Evolutionary conservation across 2,113 vertebrate species (phyloP).

Genomic region (Zapornia atra): DNA sequence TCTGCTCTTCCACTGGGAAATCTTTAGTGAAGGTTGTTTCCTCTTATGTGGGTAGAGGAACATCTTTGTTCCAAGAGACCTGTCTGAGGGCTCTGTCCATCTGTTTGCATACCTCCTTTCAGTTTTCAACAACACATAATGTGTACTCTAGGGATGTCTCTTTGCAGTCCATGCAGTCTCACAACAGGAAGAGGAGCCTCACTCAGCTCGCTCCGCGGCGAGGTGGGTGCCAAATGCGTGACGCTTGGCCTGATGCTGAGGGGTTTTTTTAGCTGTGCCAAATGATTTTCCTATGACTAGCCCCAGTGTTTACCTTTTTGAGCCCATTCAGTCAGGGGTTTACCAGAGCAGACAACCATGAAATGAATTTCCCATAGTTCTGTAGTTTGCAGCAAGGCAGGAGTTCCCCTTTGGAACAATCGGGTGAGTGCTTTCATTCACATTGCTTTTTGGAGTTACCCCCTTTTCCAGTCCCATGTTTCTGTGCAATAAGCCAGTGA

Average conservation of each 20-base stretch:
- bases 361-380: not conserved
- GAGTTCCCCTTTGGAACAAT: not conserved
- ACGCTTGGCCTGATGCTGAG: not conserved
- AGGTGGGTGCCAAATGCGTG: not conserved
- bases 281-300: not conserved
- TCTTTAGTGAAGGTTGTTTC: conserved; percentile 17
- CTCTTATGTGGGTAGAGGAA: conserved; percentile 1
- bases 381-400: not conserved
- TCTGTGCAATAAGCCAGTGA: not conserved
- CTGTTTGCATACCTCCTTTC: conserved; percentile 8
- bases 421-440: not conserved
- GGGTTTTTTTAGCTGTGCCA: not conserved
- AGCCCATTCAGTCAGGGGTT: not conserved
- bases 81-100: not conserved
- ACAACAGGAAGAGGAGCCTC: conserved; percentile 1
- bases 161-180: not conserved
- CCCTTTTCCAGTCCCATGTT: not conserved
- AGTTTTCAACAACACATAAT: not conserved
- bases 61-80: conserved; percentile 11
- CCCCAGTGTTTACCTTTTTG: not conserved
- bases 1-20: conserved; percentile 1
- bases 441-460: not conserved
- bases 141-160: not conserved
- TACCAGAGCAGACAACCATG: not conserved
- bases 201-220: not conserved